Evolutionary conservation across 2,797 vertebrate genomes (phyloP).

Genomic region (Anas bahamensis): DNA sequence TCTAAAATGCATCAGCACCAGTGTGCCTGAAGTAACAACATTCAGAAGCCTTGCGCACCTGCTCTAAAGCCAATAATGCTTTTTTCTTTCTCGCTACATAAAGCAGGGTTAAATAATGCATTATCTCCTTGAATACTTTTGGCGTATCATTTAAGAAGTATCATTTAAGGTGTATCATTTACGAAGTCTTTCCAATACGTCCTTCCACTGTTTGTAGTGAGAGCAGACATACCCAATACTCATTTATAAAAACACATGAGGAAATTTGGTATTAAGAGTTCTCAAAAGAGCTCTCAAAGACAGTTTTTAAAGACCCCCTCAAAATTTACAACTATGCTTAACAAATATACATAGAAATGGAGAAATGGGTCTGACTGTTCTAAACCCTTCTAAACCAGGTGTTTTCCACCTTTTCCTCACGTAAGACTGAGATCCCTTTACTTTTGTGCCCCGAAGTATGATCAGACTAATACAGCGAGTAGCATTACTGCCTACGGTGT

Average conservation of each 20-base stretch:
- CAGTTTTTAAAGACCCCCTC: not conserved
- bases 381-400: not conserved
- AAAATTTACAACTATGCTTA: not conserved
- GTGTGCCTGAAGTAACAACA: not conserved
- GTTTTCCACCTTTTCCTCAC: not conserved
- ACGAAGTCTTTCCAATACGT: not conserved
- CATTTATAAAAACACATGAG: not conserved
- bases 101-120: not conserved
- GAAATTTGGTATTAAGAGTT: not conserved
- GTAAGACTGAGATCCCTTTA: not conserved
- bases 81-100: not conserved
- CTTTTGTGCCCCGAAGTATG: not conserved
- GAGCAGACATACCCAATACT: not conserved
- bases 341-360: not conserved
- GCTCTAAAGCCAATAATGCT: not conserved
- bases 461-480: accelerated
- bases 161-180: not conserved
- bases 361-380: not conserved
- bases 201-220: not conserved
- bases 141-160: not conserved
- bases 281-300: not conserved
- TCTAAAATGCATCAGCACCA: not conserved
- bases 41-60: not conserved
- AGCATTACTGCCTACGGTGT: accelerated
- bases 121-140: not conserved